Conservation (phyloP, 2,113 vertebrate species). For the Trematocara zebra region DNA sequence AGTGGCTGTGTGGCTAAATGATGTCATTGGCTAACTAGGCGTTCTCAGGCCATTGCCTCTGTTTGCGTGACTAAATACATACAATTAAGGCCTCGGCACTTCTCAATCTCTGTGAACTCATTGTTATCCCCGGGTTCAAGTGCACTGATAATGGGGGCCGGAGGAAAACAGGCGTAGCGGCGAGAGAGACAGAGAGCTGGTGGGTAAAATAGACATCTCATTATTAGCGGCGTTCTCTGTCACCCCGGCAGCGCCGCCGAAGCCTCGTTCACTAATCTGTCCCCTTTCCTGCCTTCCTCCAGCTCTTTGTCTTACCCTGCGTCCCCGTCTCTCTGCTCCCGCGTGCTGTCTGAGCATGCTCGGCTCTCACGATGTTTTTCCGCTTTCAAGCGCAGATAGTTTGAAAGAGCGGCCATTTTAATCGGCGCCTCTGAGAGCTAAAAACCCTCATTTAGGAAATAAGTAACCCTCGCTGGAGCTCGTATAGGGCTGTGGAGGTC, state of each 20-base stretch:
- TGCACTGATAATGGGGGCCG: conserved; percentile 96
- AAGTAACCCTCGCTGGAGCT: conserved; percentile 33
- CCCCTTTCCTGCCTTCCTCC: conserved; percentile 5
- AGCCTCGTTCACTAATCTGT: conserved; percentile 52
- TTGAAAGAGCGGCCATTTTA: not conserved
- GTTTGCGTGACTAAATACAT: conserved; percentile 99
- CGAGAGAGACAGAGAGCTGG: conserved; percentile 78
- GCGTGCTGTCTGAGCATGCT: not conserved
- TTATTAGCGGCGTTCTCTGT: conserved; percentile 78
- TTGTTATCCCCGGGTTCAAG: conserved; percentile 99
- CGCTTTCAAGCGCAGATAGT: not conserved
- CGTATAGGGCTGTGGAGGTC: conserved; percentile 25
- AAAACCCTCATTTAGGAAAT: not conserved
- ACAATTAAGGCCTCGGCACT: conserved; percentile 98
- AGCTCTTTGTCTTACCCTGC: not conserved
- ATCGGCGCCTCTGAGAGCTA: not conserved
- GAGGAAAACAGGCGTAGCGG: conserved; percentile 88
- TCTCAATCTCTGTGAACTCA: conserved; percentile 97
- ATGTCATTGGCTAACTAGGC: conserved; percentile 97
- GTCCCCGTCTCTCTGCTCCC: not conserved
- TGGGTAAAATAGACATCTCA: conserved; percentile 86
- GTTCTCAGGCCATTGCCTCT: conserved; percentile 98
- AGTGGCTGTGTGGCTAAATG: conserved; percentile 83
- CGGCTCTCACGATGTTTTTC: not conserved
- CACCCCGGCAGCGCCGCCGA: conserved; percentile 57